A percentile compares a stretch with the other conserved stretches of the same genome.
phyloP scores from a whole-genome alignment of 2,113 vertebrate species.

The Gymnobelideus leadbeateri region DNA sequence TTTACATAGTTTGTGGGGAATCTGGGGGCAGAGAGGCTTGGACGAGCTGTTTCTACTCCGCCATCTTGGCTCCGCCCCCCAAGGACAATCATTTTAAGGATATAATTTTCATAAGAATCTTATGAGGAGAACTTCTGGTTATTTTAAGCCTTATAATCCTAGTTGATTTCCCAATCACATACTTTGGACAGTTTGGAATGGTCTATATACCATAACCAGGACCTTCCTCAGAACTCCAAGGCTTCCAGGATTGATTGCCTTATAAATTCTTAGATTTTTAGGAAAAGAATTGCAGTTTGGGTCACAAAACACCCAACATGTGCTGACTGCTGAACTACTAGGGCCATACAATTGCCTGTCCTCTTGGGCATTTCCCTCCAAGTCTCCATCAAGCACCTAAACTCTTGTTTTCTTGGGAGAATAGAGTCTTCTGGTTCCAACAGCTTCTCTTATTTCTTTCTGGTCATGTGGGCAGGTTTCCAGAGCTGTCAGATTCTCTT shows the following conservation, averaged over 20 bases:
- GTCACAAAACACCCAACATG: constrained; percentile 8
- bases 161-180: constrained; percentile 10
- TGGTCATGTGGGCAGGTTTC: constrained; percentile 73
- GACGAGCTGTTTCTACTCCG: too few species aligned
- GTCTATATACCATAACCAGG: neutral
- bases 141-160: constrained; percentile 12
- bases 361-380: constrained; percentile 44
- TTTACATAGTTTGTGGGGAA: too few species aligned
- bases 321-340: constrained; percentile 35
- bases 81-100: neutral
- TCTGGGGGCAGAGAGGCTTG: too few species aligned
- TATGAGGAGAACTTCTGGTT: constrained; percentile 3
- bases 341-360: constrained; percentile 39
- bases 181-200: constrained; percentile 18
- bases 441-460: constrained; percentile 50
- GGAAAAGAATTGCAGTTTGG: constrained; percentile 47
- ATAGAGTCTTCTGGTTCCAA: constrained; percentile 42
- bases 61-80: too few species aligned
- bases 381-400: constrained; percentile 51
- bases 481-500: constrained; percentile 78
- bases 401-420: constrained; percentile 30
- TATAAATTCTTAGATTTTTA: constrained; percentile 21
- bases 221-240: neutral
- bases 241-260: constrained; percentile 26
- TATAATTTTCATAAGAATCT: constrained; percentile 2